Evolutionary conservation across 1,140 invertebrate species (phyloP).

Genomic region (Listronotus bonariensis): DNA sequence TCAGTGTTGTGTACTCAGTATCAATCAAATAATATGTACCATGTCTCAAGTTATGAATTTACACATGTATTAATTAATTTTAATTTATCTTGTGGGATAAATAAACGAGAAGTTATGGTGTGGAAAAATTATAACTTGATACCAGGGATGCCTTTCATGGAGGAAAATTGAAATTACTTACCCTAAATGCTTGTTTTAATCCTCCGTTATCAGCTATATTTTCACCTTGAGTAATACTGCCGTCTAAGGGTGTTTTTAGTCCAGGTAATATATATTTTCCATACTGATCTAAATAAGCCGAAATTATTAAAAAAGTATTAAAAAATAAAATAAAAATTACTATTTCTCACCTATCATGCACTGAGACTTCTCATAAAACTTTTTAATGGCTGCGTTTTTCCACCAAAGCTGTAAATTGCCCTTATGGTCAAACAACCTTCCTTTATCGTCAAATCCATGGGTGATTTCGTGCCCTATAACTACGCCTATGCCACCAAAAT

Average conservation of each 20-base stretch:
- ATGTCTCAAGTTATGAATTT: no score
- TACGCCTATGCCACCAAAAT: conserved; percentile 76
- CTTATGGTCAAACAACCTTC: conserved; percentile 68
- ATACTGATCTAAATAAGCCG: conserved; percentile 67
- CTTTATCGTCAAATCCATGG: conserved; percentile 71
- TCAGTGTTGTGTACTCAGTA: no score
- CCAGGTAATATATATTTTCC: conserved; percentile 65
- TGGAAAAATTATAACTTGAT: no score
- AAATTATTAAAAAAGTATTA: not conserved
- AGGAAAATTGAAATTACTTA: conserved; percentile 50
- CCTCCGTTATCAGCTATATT: conserved; percentile 92
- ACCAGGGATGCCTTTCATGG: no score
- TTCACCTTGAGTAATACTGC: conserved; percentile 71
- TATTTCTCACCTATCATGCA: conserved; percentile 72
- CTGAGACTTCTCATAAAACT: conserved; percentile 70
- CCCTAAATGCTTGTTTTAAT: conserved; percentile 79
- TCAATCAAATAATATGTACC: no score
- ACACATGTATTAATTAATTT: conserved; percentile 4
- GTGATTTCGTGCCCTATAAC: conserved; percentile 74
- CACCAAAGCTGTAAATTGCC: conserved; percentile 81
- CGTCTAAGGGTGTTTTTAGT: conserved; percentile 66
- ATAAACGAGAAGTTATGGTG: no score
- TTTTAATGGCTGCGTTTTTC: conserved; percentile 65
- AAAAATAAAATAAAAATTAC: no score
- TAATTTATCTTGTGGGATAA: not conserved